These are phyloP conservation scores for Epinephelus coioides DNA, from an alignment of 2,797 vertebrate species.

Conservation along the genomic window DNA sequence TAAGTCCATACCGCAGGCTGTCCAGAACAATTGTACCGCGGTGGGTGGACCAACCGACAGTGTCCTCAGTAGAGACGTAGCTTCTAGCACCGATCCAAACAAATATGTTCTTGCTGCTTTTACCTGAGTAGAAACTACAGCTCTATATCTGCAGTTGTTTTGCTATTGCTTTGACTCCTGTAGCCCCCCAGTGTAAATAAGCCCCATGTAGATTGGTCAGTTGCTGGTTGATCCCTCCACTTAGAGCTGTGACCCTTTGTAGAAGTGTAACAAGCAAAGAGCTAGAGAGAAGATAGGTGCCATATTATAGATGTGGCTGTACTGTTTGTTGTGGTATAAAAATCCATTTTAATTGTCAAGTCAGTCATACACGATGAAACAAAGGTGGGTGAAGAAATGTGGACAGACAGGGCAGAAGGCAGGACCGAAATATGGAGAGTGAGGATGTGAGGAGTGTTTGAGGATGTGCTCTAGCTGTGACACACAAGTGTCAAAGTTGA, in stretches of 20 bases:
- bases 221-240: slow-evolving; percentile 30
- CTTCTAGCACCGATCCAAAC: slow-evolving; percentile 43
- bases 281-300: neutral
- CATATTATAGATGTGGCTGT: neutral
- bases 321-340: neutral
- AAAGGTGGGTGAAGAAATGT: neutral
- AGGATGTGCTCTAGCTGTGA: too few relatives aligned
- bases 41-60: slow-evolving; percentile 79
- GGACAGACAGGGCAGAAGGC: too few relatives aligned
- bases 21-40: slow-evolving; percentile 82
- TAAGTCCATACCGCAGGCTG: slow-evolving; percentile 79
- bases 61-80: slow-evolving; percentile 64
- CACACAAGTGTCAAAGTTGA: neutral
- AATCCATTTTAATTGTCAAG: neutral
- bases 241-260: slow-evolving; percentile 12
- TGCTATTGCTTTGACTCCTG: slow-evolving; percentile 32
- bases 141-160: slow-evolving; percentile 10
- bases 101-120: slow-evolving; percentile 26
- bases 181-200: slow-evolving; percentile 35
- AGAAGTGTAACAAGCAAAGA: neutral
- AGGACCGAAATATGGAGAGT: too few relatives aligned
- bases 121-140: slow-evolving; percentile 28
- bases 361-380: neutral
- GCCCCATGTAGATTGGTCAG: slow-evolving; percentile 20
- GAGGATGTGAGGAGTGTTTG: too few relatives aligned